A percentile compares a stretch with the other conserved stretches of the same genome.
phyloP scores from a whole-genome alignment of 2,797 vertebrate genomes.

The Phalanger gymnotis region DNA sequence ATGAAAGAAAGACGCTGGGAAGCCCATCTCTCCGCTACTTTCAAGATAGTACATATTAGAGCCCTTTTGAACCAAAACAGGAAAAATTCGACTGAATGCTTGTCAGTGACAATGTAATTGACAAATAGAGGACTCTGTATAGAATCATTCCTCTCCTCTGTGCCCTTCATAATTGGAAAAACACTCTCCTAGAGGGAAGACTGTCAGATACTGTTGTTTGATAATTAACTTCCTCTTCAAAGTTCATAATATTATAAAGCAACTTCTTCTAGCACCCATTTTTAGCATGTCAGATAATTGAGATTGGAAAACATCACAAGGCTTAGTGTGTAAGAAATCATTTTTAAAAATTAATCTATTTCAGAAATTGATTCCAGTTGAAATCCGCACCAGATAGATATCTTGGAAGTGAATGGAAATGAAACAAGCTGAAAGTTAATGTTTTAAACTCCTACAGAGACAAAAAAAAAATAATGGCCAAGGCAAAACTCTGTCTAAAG shows the following conservation, averaged over 20 bases:
- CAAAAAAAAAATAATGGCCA: neutral
- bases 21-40: neutral
- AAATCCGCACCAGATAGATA: neutral
- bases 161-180: slow-evolving; percentile 32
- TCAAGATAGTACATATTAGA: neutral
- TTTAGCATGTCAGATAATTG: slow-evolving; percentile 32
- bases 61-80: slow-evolving; percentile 3
- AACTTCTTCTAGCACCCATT: neutral
- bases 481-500: neutral
- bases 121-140: neutral
- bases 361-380: neutral
- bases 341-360: neutral
- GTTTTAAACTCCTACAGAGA: neutral
- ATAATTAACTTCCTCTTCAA: slow-evolving; percentile 37
- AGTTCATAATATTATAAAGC: neutral
- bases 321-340: neutral
- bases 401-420: neutral
- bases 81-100: slow-evolving; percentile 23
- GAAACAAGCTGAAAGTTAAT: neutral
- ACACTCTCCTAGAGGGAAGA: slow-evolving; percentile 11
- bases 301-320: neutral
- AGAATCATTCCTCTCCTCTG: neutral
- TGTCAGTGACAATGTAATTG: neutral
- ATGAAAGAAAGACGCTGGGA: neutral
- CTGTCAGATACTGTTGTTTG: neutral